These are phyloP conservation scores for Xerus inauris DNA, from an alignment of 2,113 vertebrate genomes.

Conservation along the genomic window DNA sequence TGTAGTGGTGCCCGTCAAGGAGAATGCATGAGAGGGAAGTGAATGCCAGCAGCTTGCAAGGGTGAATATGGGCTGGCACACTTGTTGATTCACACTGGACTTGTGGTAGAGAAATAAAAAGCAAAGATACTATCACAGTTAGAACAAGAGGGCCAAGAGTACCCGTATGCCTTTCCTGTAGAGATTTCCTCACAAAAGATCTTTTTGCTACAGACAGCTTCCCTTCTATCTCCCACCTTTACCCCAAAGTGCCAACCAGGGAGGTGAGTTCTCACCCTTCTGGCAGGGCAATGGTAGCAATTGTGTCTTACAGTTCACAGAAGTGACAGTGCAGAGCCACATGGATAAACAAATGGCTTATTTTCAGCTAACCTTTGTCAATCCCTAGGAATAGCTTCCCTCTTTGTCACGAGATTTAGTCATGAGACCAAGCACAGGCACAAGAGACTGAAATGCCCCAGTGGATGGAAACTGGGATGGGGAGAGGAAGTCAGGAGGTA, in stretches of 20 bases:
- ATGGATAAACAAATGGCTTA: background rate
- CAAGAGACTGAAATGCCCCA: constrained; percentile 17
- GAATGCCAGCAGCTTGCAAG: background rate
- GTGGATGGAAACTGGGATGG: background rate
- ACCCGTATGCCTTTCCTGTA: background rate
- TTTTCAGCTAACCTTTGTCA: constrained; percentile 11
- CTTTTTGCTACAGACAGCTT: background rate
- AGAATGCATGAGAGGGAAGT: background rate
- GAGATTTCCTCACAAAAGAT: background rate
- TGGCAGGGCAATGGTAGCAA: background rate
- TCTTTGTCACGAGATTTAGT: constrained; percentile 4
- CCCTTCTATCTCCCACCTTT: background rate
- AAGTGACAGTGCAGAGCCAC: background rate
- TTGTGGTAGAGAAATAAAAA: background rate
- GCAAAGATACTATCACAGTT: background rate
- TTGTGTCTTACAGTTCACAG: background rate
- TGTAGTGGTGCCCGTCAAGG: too few relatives aligned
- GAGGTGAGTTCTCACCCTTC: background rate
- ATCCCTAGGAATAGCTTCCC: constrained; percentile 6
- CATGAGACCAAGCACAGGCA: background rate
- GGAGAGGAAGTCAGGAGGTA: constrained; percentile 49
- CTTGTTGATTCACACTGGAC: background rate
- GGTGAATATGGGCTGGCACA: background rate
- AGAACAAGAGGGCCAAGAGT: background rate
- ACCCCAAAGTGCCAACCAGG: background rate